Percentiles rank a stretch among this genome's conserved stretches.
phyloP scores from a whole-genome alignment of 2,888 invertebrate species.

The Scrobipalpa atriplicella region DNA sequence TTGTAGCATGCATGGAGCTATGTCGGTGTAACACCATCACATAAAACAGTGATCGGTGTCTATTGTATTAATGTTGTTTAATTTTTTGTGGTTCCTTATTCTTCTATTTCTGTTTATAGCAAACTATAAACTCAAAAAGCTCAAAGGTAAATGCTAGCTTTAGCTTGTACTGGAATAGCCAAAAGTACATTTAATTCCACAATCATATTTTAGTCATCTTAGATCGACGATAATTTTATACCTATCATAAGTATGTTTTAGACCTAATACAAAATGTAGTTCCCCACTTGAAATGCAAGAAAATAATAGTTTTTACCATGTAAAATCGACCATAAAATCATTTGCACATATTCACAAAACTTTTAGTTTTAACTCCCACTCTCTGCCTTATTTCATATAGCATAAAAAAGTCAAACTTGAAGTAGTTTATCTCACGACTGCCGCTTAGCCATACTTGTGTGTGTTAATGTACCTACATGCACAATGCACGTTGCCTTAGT shows the following conservation, averaged over 20 bases:
- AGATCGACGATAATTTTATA: too few species aligned
- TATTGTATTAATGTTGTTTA: background rate
- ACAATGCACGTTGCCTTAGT: too few species aligned
- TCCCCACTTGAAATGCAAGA: background rate
- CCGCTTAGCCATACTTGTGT: too few species aligned
- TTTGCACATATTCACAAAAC: constrained; percentile 4
- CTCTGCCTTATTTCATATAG: constrained; percentile 1
- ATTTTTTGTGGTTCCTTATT: background rate
- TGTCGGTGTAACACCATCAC: background rate
- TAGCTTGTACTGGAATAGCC: background rate
- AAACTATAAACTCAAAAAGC: constrained; percentile 8
- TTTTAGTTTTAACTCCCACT: background rate
- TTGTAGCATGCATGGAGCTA: background rate
- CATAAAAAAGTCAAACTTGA: too few species aligned
- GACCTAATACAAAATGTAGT: background rate
- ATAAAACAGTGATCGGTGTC: background rate
- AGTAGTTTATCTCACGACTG: too few species aligned
- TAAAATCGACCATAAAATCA: background rate
- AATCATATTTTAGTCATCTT: too few species aligned
- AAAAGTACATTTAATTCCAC: background rate
- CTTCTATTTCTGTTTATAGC: background rate
- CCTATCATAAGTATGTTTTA: background rate
- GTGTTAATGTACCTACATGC: too few species aligned
- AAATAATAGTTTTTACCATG: background rate
- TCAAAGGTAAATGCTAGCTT: constrained; percentile 1